Conservation (phyloP, 2,113 vertebrate genomes). For the Equus przewalskii region DNA sequence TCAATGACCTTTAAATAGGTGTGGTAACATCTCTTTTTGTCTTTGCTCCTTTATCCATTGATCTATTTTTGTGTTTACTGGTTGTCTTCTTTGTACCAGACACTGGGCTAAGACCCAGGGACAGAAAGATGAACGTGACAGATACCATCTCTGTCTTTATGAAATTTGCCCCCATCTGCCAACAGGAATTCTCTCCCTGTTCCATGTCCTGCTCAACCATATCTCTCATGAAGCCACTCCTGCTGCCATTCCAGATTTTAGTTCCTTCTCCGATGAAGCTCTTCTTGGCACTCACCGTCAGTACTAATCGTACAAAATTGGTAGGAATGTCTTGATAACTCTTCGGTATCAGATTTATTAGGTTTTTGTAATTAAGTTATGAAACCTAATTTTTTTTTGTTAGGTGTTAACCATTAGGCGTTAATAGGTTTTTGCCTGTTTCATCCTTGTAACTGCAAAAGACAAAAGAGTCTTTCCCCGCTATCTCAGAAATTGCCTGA, state of each 20-base stretch:
- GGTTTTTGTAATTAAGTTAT: not conserved
- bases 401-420: not conserved
- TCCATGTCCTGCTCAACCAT: not conserved
- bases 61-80: not conserved
- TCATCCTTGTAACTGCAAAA: not conserved
- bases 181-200: not conserved
- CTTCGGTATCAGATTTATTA: not conserved
- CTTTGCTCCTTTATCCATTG: not conserved
- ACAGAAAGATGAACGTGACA: not conserved
- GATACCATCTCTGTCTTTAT: not conserved
- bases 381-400: not conserved
- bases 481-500: not conserved
- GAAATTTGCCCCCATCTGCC: not conserved
- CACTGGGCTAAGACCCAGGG: not conserved
- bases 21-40: not conserved
- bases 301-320: too few species aligned
- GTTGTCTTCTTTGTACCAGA: not conserved
- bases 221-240: not conserved
- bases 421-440: not conserved
- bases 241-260: too few species aligned
- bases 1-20: not conserved
- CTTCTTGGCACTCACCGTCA: not conserved
- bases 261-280: not conserved
- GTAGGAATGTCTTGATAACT: not conserved
- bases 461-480: not conserved